These are phyloP conservation scores for Syrphus vitripennis DNA, from an alignment of 2,888 invertebrate species.

Conservation along the genomic window DNA sequence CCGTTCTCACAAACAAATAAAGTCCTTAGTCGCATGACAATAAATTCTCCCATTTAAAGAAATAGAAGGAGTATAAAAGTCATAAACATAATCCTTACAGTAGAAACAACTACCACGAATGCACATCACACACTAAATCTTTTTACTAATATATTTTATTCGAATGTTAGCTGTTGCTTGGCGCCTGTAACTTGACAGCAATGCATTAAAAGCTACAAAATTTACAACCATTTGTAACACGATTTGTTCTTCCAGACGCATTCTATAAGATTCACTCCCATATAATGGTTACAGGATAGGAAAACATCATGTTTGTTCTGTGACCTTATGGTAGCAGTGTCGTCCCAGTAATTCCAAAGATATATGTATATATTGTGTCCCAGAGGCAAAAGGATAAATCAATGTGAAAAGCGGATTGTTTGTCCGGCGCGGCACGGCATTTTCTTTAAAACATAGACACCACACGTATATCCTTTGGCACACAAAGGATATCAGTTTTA, in stretches of 20 bases:
- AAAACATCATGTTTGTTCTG: slow-evolving; percentile 21
- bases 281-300: background rate
- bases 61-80: slow-evolving; percentile 36
- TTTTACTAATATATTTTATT: slow-evolving; percentile 67
- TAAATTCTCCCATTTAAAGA: slow-evolving; percentile 13
- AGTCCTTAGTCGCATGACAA: background rate
- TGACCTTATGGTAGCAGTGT: slow-evolving; percentile 53
- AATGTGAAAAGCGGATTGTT: slow-evolving; percentile 64
- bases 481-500: slow-evolving; percentile 68
- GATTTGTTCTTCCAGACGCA: slow-evolving; percentile 56
- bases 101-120: background rate
- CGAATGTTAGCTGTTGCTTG: slow-evolving; percentile 71
- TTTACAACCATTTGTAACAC: slow-evolving; percentile 67
- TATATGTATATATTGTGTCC: slow-evolving; percentile 51
- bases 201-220: slow-evolving; percentile 64
- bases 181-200: slow-evolving; percentile 70
- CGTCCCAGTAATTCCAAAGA: slow-evolving; percentile 50
- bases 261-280: background rate
- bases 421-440: too few relatives aligned
- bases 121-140: slow-evolving; percentile 58
- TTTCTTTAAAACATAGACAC: slow-evolving; percentile 7
- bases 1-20: background rate
- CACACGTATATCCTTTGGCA: background rate
- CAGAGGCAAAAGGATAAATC: slow-evolving; percentile 62
- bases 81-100: slow-evolving; percentile 52